Evolutionary conservation across 2,888 invertebrate genomes (phyloP), one percentile per base, ranked within the genome.

Genomic region (Megamerina dolium): DNA sequence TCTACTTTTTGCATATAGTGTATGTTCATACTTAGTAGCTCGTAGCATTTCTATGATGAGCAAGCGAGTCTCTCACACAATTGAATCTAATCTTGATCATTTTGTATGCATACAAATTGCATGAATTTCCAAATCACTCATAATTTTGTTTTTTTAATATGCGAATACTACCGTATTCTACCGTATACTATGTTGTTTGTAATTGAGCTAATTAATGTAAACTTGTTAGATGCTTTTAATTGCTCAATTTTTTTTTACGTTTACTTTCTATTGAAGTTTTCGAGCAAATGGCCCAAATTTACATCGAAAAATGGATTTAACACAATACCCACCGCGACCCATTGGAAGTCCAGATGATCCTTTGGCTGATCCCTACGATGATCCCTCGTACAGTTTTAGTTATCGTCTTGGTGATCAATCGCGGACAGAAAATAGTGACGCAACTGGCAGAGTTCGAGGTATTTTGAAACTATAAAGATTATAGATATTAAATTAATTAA

Each of bases 241-340:
- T n/a, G n/a, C n/a, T n/a, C n/a, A n/a, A n/a, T n/a, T n/a, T n/a
- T n/a, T n/a, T n/a, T n/a, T n/a, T n/a, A n/a, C n/a, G n/a, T n/a
- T n/a, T n/a, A n/a, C n/a, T n/a, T n/a, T n/a, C n/a, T n/a, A n/a
- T 46, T 51, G 21, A 37, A 80, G 80, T 33, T 87, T 81, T 66
- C 77, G 85, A n/a, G 83, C 82, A 2, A 78, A 81, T 60, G 86
- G 87, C n/a, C 83, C 84, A 16, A 82, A 83, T 58, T 75, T 85
- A 13, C 82, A 80, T 55, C 74, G 86, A 44, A 82, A 83, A 65
- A 80, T 83, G 70, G 82, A 84, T 57, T 68, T 85, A 21, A 81
- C 81, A 48, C 85, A 86, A 68, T 72, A 76, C 50, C 80, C 81
- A 2, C 70, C 80, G n/a, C 75, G 75, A 2, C 79, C 82, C 6